A percentile compares a stretch with the other conserved stretches of the same genome.
phyloP scores from a whole-genome alignment of 2,797 vertebrate species.

The Xenentodon cancila region DNA sequence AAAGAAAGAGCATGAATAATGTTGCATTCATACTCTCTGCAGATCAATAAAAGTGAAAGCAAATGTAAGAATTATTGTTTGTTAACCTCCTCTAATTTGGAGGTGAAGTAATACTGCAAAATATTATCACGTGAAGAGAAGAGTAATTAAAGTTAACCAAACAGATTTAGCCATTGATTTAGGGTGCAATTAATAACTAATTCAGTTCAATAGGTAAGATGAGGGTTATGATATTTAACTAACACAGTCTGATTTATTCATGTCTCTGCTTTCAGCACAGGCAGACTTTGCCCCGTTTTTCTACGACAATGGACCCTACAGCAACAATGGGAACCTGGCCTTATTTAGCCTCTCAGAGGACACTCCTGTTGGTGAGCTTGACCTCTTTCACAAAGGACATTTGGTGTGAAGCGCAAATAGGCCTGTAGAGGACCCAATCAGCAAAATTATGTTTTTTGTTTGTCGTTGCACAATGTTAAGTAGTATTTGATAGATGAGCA shows the following conservation, averaged over 20 bases:
- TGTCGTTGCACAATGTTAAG: constrained; percentile 31
- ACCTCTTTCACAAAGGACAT: constrained; percentile 4
- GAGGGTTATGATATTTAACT: neutral
- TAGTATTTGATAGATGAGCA: constrained; percentile 50
- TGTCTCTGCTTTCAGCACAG: constrained; percentile 75
- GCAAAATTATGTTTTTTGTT: constrained; percentile 23
- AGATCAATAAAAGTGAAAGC: too few species aligned
- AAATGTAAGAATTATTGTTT: too few species aligned
- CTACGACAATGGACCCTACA: constrained; percentile 92
- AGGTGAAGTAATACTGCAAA: too few species aligned
- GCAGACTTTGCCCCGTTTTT: constrained; percentile 95
- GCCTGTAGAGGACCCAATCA: constrained; percentile 19
- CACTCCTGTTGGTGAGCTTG: constrained; percentile 88
- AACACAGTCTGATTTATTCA: neutral
- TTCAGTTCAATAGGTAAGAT: neutral
- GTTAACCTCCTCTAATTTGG: too few species aligned
- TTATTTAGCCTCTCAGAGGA: constrained; percentile 95
- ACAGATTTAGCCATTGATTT: constrained; percentile 6
- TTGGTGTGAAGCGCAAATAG: constrained; percentile 14
- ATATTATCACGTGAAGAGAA: neutral
- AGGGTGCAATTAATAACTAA: neutral
- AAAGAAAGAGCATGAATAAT: too few species aligned
- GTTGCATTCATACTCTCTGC: too few species aligned
- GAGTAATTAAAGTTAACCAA: neutral
- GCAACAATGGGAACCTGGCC: constrained; percentile 93